Evolutionary conservation across 2,113 vertebrate genomes (phyloP).

Genomic region (Brachyhypopomus gauderio): DNA sequence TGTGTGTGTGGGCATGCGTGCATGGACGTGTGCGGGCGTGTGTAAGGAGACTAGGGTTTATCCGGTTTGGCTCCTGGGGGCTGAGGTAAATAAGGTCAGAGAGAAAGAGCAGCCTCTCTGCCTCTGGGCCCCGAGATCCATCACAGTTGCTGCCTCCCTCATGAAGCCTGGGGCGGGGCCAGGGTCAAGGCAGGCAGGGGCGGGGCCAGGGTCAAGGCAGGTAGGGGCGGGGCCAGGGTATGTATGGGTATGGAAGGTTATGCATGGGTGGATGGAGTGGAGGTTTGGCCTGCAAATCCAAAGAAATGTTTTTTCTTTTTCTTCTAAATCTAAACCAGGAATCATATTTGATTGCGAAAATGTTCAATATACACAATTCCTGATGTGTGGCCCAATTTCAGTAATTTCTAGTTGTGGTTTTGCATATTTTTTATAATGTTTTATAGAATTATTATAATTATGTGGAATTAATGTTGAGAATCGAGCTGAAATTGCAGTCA

Average conservation of each 20-base stretch:
- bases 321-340: not conserved
- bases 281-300: not conserved
- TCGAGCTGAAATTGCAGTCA: no score
- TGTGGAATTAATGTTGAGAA: not conserved
- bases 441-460: not conserved
- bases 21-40: no score
- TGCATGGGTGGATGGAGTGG: slow-evolving; percentile 9
- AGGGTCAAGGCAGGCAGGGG: not conserved
- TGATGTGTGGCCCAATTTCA: no score
- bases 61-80: slow-evolving; percentile 58
- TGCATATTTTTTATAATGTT: not conserved
- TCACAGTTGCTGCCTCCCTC: slow-evolving; percentile 54
- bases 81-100: slow-evolving; percentile 70
- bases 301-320: not conserved
- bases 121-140: slow-evolving; percentile 53
- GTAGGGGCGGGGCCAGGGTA: slow-evolving; percentile 20
- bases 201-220: slow-evolving; percentile 1
- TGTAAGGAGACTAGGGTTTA: slow-evolving; percentile 52
- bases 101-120: slow-evolving; percentile 71
- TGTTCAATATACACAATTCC: not conserved
- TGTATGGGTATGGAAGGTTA: slow-evolving; percentile 17
- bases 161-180: not conserved
- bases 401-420: no score
- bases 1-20: no score
- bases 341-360: not conserved